Base-by-base conservation (phyloP, 2,797 vertebrate species). In the Loris lydekkerianus region DNA sequence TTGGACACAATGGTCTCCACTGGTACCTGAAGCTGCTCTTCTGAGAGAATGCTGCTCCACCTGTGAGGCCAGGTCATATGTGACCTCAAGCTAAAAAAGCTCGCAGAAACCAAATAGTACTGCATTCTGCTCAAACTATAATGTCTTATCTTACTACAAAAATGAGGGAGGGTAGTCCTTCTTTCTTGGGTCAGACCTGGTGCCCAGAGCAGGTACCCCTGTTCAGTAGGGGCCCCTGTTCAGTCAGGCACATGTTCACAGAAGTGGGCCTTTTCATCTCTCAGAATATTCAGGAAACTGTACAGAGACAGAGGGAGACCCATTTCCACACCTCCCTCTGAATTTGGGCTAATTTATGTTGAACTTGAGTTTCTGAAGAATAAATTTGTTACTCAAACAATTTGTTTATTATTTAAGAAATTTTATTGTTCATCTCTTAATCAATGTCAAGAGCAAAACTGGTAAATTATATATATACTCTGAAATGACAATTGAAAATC, bases 71-170 rank as follows among this genome's bases (percentile, higher is more conserved):
- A 63, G 34, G n/a, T 92, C 65, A 31, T 40, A 23, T 10, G 29
- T 63, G 83, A 76, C 53, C 67, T 86, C 29, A 86, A 93, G 65
- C 69, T 86, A 88, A 56, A 89, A 81, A 81, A 31, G 67, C 14
- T 23, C 75, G 21, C 10, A 69, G 53, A 75, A 61, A 75, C 40
- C 23, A 78, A 91, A 60, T 10, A 92, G 60, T 53, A 82, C 15
- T 29, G 82, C 53, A 43, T 70, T 78, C 76, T 58, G 11, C 63
- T 78, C 21, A 49, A 72, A 88, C 29, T 20, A 14, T 37, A 56
- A 31, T 5, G 7, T 70, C 63, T 75, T 77, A 3, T 15, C 10
- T 76, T 91, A 40, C 7, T 69, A 23, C 17, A 63, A 63, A 76
- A 46, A 17, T 9, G 0, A 23, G 18, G 15, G 10, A n/a, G 25